A percentile compares a stretch with the other conserved stretches of the same genome.
These are phyloP conservation scores for Protonibea diacanthus DNA, from an alignment of 2,797 vertebrate genomes.

Conservation along the genomic window DNA sequence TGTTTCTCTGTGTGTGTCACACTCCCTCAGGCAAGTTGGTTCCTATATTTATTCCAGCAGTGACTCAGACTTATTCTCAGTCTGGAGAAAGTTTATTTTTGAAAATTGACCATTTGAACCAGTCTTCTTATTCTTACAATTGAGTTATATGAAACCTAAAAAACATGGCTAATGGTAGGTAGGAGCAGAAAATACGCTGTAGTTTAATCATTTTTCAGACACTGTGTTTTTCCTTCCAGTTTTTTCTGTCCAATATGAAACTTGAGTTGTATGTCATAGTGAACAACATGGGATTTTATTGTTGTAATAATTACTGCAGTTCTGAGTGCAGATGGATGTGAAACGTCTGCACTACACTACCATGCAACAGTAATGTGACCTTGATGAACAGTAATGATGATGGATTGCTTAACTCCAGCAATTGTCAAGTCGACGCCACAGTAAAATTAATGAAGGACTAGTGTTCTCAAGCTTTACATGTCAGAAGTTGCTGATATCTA, in stretches of 20 bases:
- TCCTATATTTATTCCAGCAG: conserved; percentile 21
- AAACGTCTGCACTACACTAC: neutral
- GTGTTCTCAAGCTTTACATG: neutral
- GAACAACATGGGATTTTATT: neutral
- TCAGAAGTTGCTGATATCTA: neutral
- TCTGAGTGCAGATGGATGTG: neutral
- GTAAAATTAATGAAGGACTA: neutral
- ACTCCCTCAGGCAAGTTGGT: conserved; percentile 14
- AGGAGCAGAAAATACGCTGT: neutral
- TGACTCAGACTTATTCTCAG: conserved; percentile 31
- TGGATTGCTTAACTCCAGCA: neutral
- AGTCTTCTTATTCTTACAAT: neutral
- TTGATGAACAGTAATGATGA: neutral
- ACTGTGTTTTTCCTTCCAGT: neutral
- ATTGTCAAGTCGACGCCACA: neutral
- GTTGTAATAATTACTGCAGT: neutral
- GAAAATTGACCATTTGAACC: conserved; percentile 15
- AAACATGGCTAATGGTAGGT: neutral
- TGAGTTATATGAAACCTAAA: neutral
- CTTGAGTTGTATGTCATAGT: neutral
- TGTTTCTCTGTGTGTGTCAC: conserved; percentile 6
- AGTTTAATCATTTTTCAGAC: too few relatives aligned
- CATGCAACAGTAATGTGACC: too few relatives aligned
- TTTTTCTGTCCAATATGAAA: neutral
- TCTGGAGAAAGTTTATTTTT: conserved; percentile 26